Base-by-base conservation (phyloP, 2,888 invertebrate genomes). In the Melieria picta region DNA sequence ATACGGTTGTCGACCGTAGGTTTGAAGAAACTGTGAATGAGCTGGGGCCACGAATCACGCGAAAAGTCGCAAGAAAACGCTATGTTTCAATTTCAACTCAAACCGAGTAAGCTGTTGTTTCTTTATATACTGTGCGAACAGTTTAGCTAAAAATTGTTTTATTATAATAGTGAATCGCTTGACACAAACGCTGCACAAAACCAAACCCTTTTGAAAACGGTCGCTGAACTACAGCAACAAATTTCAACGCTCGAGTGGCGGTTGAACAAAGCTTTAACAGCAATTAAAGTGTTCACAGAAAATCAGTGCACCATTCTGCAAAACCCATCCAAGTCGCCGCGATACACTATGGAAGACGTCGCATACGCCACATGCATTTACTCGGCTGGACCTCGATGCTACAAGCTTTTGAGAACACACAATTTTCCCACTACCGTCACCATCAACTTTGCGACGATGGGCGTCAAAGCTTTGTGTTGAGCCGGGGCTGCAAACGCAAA, bases 381-480 rank as follows among this genome's bases (percentile, higher is more conserved):
- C 45, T 70, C 55, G 5, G 48, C 65, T 30, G 65, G 65, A 4
- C 70, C 70, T 16, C 43, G 65, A 4, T 48, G 70, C 45, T 65
- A 70, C 42, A 70, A 55, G 11, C 13, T 57, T 7, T 13, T 68
- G 30, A n/a, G 61, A 4, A 58, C 47, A 52, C 50, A n/a, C 30
- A n/a, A 63, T 48, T 11, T 63, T 47, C 63, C n/a, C 63, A n/a
- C 30, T 57, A 30, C 69, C 69, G 5, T 47, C 52, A 7, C 63
- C 63, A 11, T 64, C 63, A n/a, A 69, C 63, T 7, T 16, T 69
- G 13, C 9, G 63, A 11, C 62, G 63, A 47, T 64, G 69, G 69
- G 30, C 69, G 16, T 57, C 56, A n/a, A 56, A 48, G 47, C 43
- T 69, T 6, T 48, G 16, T 13, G 46, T 68, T 7, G 56, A 68